phyloP scores from a whole-genome alignment of 2,113 vertebrate species.

The Oncorhynchus nerka region DNA sequence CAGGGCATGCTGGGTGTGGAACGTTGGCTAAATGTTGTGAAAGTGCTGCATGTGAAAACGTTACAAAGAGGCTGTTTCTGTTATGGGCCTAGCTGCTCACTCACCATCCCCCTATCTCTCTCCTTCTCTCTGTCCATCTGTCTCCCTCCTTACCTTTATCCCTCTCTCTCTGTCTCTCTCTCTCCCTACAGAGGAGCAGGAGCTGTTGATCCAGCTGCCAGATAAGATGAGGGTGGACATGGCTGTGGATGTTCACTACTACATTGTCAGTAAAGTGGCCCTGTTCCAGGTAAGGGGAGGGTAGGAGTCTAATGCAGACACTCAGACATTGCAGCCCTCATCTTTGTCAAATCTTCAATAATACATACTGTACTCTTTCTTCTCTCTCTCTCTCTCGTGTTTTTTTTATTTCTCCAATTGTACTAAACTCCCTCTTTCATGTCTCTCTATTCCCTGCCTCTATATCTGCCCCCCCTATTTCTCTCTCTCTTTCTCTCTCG shows the following conservation, averaged over 20 bases:
- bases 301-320: no score
- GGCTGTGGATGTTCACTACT: slow-evolving; percentile 90
- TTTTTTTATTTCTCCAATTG: neutral
- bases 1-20: slow-evolving; percentile 98
- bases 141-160: slow-evolving; percentile 11
- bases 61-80: no score
- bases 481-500: neutral
- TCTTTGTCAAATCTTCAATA: neutral
- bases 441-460: no score
- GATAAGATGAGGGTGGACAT: slow-evolving; percentile 95
- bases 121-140: neutral
- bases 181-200: slow-evolving; percentile 81
- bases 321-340: no score
- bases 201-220: slow-evolving; percentile 88
- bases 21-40: neutral
- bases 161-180: no score
- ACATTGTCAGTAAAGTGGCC: slow-evolving; percentile 91
- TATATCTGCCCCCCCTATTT: neutral
- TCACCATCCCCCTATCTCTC: neutral
- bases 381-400: neutral
- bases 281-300: slow-evolving; percentile 87
- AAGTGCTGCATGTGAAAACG: no score
- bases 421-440: neutral
- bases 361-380: neutral
- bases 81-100: neutral